A percentile compares a stretch with the other conserved stretches of the same genome.
Evolutionary conservation across 1,140 invertebrate species (phyloP).

Genomic region (Drosophila takahashii): DNA sequence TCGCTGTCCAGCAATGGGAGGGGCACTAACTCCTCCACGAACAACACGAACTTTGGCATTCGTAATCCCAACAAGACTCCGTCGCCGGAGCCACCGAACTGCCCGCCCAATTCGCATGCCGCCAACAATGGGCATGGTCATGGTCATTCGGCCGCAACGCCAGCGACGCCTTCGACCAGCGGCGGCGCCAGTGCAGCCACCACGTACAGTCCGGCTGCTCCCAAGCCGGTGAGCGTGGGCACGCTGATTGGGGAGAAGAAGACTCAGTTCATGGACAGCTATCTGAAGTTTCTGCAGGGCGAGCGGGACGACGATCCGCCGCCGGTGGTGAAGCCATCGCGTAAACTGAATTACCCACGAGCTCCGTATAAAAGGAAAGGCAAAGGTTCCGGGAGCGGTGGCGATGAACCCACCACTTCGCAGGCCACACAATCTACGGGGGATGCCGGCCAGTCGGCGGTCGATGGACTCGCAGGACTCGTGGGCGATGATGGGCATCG

Average conservation of each 20-base stretch:
- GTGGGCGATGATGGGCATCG: conserved; percentile 82
- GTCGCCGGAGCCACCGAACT: conserved; percentile 65
- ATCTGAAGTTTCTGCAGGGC: conserved; percentile 93
- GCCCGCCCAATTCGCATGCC: conserved; percentile 41
- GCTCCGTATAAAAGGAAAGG: conserved; percentile 70
- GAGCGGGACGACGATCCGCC: conserved; percentile 92
- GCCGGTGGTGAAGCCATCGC: conserved; percentile 85
- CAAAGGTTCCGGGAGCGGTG: conserved; percentile 27
- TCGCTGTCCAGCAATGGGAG: conserved; percentile 82
- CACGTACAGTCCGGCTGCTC: conserved; percentile 43
- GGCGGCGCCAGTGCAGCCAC: conserved; percentile 13
- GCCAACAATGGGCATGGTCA: conserved; percentile 59
- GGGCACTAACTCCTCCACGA: conserved; percentile 70
- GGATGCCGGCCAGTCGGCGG: conserved; percentile 20
- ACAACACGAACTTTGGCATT: conserved; percentile 81
- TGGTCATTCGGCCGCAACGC: conserved; percentile 20
- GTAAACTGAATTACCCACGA: conserved; percentile 76
- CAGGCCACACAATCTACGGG: conserved; percentile 55
- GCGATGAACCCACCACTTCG: conserved; percentile 63
- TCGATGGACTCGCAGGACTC: conserved; percentile 41
- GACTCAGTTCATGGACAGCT: conserved; percentile 93
- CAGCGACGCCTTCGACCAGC: conserved; percentile 10
- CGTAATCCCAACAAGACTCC: conserved; percentile 78
- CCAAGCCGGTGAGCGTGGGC: conserved; percentile 86
- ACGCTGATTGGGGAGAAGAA: conserved; percentile 87